phyloP scores from a whole-genome alignment of 1,140 invertebrate genomes.

The Aradophagus sp. region DNA sequence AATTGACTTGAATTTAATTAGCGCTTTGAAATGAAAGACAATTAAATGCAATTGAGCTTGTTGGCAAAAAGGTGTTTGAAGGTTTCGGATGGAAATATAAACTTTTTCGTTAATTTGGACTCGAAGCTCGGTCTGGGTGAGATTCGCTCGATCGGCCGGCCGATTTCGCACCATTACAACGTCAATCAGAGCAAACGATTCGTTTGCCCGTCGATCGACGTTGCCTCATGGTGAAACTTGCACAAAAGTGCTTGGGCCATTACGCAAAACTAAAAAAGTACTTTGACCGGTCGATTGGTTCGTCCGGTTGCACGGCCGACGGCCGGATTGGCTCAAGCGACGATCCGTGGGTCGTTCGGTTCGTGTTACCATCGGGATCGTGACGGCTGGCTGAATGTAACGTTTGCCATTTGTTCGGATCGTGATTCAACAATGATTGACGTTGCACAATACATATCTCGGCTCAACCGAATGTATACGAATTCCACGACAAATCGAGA shows the following conservation, averaged over 20 bases:
- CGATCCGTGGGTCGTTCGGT: slow-evolving; percentile 25
- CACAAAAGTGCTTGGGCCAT: slow-evolving; percentile 31
- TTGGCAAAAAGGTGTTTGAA: too few species aligned
- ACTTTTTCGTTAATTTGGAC: too few species aligned
- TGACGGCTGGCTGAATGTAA: slow-evolving; percentile 39
- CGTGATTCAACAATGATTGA: slow-evolving; percentile 40
- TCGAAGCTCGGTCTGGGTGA: too few species aligned
- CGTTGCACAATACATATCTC: slow-evolving; percentile 24
- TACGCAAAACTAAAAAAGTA: slow-evolving; percentile 50
- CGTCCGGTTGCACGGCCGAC: slow-evolving; percentile 42
- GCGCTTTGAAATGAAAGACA: too few species aligned
- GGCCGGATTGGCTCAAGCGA: slow-evolving; percentile 25
- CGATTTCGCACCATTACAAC: slow-evolving; percentile 31
- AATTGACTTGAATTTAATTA: too few species aligned
- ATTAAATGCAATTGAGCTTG: too few species aligned
- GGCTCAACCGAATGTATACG: not conserved
- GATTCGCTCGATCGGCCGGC: too few species aligned
- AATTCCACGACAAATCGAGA: slow-evolving; percentile 19
- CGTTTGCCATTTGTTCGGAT: slow-evolving; percentile 38
- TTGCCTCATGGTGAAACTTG: slow-evolving; percentile 11
- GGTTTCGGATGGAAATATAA: too few species aligned
- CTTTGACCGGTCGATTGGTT: slow-evolving; percentile 39
- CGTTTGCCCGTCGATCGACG: slow-evolving; percentile 22
- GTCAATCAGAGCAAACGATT: slow-evolving; percentile 31
- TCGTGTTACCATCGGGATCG: slow-evolving; percentile 38